Base-by-base conservation (phyloP, 92 coral and sea anemone genomes). In the Epizoanthus fatuus region DNA sequence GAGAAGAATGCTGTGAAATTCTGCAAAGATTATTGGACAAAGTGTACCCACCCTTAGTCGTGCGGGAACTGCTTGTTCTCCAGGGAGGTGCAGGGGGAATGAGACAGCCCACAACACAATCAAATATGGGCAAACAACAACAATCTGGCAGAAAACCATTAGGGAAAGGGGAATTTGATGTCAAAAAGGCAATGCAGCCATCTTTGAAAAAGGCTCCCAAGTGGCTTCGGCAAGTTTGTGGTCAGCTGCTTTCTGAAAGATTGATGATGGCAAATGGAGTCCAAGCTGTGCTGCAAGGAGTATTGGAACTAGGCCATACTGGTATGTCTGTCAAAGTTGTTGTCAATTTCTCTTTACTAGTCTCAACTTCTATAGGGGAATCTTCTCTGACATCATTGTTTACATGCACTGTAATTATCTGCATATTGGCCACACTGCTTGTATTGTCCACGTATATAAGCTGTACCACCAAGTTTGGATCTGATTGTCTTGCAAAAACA, bases 201-300 rank as follows among this genome's bases (percentile, higher is more conserved):
- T 12, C 71, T n/a, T 20, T 59, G n/a, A 42, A 57, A 44, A 81
- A 51, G 40, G 82, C 92, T 1, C 98, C 95, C 10, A 78, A 58
- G 67, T 97, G 99, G 99, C 77, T 97, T 92, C 88, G 56, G 32
- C 86, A 85, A 22, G 86, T 89, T 39, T 97, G 99, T 89, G 98
- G 99, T 6, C 89, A 81, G 62, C 63, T 97, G 76, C 80, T 97
- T 78, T 95, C 99, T 12, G 96, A 92, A 84, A 63, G 96, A 40
- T 87, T 97, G 45, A 91, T 93, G 95, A 95, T 87, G 69, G 66
- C 85, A 55, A 86, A 93, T 87, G 99, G 99, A 11, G 95, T 97
- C 6, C 93, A 91, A 44, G 96, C 92, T 20, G 92, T 97, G 53
- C 62, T 97, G 45, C 88, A 74, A 84, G 98, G 94, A 11, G 66